Percentiles rank a stretch among this genome's conserved stretches.
These are phyloP conservation scores for Beris chalybata DNA, from an alignment of 2,888 invertebrate genomes.

Conservation along the genomic window DNA sequence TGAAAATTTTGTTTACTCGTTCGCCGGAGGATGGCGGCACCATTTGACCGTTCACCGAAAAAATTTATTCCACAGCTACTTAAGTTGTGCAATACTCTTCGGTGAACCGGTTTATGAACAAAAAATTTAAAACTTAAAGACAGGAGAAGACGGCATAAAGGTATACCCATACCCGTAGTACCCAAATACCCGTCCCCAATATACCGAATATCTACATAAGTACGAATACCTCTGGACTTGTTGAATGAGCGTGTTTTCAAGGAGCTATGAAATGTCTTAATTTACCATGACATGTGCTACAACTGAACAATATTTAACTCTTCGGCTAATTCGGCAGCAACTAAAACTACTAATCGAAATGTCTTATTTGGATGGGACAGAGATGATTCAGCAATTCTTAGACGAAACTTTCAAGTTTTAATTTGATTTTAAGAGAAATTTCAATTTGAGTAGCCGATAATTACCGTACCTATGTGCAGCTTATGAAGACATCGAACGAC, in stretches of 20 bases:
- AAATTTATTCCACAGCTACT: conserved; percentile 17
- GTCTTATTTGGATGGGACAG: conserved; percentile 7
- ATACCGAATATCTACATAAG: too few relatives aligned
- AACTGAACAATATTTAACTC: conserved; percentile 32
- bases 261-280: conserved; percentile 33
- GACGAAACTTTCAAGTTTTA: conserved; percentile 15
- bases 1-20: conserved; percentile 29
- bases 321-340: conserved; percentile 23
- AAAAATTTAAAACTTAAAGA: conserved; percentile 12
- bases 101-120: conserved; percentile 17
- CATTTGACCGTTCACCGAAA: conserved; percentile 7
- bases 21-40: conserved; percentile 24
- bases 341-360: conserved; percentile 15
- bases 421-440: conserved; percentile 24
- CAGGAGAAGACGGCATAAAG: conserved; percentile 14
- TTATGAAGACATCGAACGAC: neutral
- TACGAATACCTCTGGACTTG: conserved; percentile 6
- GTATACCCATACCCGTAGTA: too few relatives aligned
- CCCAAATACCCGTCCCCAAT: too few relatives aligned
- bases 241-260: conserved; percentile 30
- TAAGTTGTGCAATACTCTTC: conserved; percentile 29
- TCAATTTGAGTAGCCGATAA: neutral
- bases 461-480: neutral
- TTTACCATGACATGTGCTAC: conserved; percentile 32
- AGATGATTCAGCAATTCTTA: conserved; percentile 11